These are phyloP conservation scores for Harpagifer antarcticus DNA, from an alignment of 2,797 vertebrate species.

Conservation along the genomic window DNA sequence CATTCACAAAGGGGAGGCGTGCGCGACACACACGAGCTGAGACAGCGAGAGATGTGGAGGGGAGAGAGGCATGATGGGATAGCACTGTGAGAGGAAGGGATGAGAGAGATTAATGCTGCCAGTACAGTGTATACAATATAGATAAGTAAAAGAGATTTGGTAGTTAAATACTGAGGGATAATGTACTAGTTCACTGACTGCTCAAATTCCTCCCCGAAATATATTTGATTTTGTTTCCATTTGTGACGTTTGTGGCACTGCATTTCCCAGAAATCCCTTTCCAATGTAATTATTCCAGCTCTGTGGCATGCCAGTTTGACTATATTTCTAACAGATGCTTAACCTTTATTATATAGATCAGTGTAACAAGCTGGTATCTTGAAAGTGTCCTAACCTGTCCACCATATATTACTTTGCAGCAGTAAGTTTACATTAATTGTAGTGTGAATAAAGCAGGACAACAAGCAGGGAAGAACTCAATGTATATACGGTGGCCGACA, in stretches of 20 bases:
- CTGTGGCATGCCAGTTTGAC: not conserved
- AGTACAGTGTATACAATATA: not conserved
- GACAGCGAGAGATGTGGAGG: constrained; percentile 29
- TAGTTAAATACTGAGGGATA: constrained; percentile 3
- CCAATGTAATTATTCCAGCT: not conserved
- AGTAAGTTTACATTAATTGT: no score
- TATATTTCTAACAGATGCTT: no score
- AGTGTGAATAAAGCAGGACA: no score
- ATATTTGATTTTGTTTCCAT: constrained; percentile 7
- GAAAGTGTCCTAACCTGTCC: no score
- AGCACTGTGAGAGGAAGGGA: not conserved
- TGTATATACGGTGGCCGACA: no score
- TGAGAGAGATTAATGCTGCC: not conserved
- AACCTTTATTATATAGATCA: no score
- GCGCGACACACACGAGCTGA: constrained; percentile 35
- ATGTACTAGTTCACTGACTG: not conserved
- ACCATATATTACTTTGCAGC: no score
- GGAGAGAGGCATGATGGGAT: not conserved
- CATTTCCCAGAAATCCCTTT: not conserved
- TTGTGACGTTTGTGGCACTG: not conserved
- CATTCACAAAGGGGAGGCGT: constrained; percentile 47
- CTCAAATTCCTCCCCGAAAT: not conserved
- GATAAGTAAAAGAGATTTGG: constrained; percentile 13
- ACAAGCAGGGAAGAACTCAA: no score
- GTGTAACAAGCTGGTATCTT: no score